These are phyloP conservation scores for Noctua pronuba DNA, from an alignment of 2,888 invertebrate genomes.

Conservation along the genomic window DNA sequence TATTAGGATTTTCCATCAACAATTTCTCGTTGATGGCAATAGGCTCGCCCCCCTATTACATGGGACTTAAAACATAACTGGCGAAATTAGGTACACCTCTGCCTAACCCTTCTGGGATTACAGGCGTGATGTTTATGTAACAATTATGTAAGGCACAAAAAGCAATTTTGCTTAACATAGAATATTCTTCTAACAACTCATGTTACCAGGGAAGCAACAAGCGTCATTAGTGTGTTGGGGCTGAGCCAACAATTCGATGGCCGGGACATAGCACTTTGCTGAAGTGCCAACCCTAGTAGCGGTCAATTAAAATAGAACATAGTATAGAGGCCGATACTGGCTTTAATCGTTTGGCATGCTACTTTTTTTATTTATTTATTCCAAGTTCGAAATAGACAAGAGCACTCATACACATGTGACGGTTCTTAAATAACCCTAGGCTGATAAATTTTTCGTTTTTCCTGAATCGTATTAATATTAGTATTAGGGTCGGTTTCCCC, in stretches of 20 bases:
- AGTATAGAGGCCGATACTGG: conserved; percentile 8
- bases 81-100: too few relatives aligned
- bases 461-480: too few relatives aligned
- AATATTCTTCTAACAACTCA: conserved; percentile 21
- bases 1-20: too few relatives aligned
- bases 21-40: too few relatives aligned
- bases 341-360: conserved; percentile 3
- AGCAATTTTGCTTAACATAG: conserved; percentile 28
- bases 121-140: neutral
- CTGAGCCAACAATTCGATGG: conserved; percentile 45
- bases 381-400: neutral
- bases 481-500: too few relatives aligned
- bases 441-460: too few relatives aligned
- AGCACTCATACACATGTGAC: neutral
- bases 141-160: neutral
- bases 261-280: conserved; percentile 30
- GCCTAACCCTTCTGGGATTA: neutral
- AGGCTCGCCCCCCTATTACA: too few relatives aligned
- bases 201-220: conserved; percentile 52
- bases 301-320: conserved; percentile 30
- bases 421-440: too few relatives aligned
- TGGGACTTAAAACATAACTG: too few relatives aligned
- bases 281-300: conserved; percentile 25
- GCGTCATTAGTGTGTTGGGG: conserved; percentile 50
- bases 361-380: neutral